Percentiles rank a stretch among this genome's conserved stretches.
Conservation (phyloP, 2,113 vertebrate genomes). For the Bagarius yarrelli region DNA sequence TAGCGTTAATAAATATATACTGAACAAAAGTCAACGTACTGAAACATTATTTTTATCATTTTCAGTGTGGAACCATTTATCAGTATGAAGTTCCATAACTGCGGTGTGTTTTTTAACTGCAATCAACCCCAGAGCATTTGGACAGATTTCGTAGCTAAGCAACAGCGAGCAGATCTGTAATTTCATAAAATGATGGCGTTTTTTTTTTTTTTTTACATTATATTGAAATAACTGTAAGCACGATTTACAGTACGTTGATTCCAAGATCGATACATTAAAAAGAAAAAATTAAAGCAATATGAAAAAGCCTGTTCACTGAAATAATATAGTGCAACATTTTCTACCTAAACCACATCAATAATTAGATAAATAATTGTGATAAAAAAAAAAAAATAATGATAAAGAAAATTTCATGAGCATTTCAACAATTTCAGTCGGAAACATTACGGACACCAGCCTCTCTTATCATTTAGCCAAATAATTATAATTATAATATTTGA, state of each 20-base stretch:
- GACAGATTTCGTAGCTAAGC: not conserved
- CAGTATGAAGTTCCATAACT: not conserved
- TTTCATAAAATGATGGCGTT: too few relatives aligned
- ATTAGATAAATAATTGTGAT: not conserved
- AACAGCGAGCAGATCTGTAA: not conserved
- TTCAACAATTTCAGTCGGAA: not conserved
- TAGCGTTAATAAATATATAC: not conserved
- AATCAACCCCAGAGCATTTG: not conserved
- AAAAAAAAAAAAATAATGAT: not conserved
- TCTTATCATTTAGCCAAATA: not conserved
- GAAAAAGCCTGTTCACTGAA: not conserved
- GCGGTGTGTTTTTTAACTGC: not conserved
- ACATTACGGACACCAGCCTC: not conserved
- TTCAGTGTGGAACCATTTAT: slow-evolving; percentile 1
- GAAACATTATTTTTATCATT: not conserved
- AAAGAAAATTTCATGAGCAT: not conserved
- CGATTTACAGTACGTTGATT: not conserved
- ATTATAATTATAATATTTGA: not conserved
- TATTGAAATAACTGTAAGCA: too few relatives aligned
- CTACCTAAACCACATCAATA: not conserved
- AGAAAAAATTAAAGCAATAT: not conserved
- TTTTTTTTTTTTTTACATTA: not conserved
- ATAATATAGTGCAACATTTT: not conserved
- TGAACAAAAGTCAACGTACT: not conserved
- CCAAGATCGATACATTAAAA: not conserved